A percentile compares a stretch with the other conserved stretches of the same genome.
Conservation (phyloP, 2,113 vertebrate genomes). For the Neolamprologus longior region DNA sequence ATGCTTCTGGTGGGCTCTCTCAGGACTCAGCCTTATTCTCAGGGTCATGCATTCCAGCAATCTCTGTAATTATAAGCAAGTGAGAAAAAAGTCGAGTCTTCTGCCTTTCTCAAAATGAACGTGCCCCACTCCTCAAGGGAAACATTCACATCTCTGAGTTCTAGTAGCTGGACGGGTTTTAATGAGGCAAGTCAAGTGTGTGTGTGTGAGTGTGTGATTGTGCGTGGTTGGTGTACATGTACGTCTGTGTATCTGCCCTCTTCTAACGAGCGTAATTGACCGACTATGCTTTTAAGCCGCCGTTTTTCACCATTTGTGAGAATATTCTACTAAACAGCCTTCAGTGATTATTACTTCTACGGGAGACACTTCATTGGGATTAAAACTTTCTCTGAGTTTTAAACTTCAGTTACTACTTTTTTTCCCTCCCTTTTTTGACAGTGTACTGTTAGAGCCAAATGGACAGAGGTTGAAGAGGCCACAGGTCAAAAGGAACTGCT, state of each 20-base stretch:
- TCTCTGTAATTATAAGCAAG: slow-evolving; percentile 74
- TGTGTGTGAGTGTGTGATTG: slow-evolving; percentile 18
- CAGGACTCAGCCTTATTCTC: slow-evolving; percentile 71
- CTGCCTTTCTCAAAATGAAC: slow-evolving; percentile 69
- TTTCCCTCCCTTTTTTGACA: neutral
- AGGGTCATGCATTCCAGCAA: slow-evolving; percentile 74
- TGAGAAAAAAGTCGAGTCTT: slow-evolving; percentile 57
- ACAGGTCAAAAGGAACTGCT: slow-evolving; percentile 43
- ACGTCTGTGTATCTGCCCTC: slow-evolving; percentile 59
- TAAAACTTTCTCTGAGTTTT: slow-evolving; percentile 59
- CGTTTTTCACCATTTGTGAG: slow-evolving; percentile 58
- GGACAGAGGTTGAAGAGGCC: slow-evolving; percentile 35
- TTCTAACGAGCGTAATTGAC: slow-evolving; percentile 72
- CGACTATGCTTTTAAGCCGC: slow-evolving; percentile 55
- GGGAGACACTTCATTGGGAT: slow-evolving; percentile 56
- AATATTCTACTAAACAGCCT: slow-evolving; percentile 63
- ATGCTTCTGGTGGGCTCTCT: slow-evolving; percentile 65
- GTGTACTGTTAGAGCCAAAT: slow-evolving; percentile 21
- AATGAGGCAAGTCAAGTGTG: slow-evolving; percentile 71
- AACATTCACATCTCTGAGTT: slow-evolving; percentile 72
- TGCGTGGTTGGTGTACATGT: slow-evolving; percentile 30
- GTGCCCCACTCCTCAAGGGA: slow-evolving; percentile 65
- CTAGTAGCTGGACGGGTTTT: slow-evolving; percentile 71
- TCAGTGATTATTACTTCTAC: slow-evolving; percentile 71
- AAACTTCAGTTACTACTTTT: slow-evolving; percentile 35